Evolutionary conservation across 2,888 invertebrate genomes (phyloP).

Genomic region (Hedya salicella): DNA sequence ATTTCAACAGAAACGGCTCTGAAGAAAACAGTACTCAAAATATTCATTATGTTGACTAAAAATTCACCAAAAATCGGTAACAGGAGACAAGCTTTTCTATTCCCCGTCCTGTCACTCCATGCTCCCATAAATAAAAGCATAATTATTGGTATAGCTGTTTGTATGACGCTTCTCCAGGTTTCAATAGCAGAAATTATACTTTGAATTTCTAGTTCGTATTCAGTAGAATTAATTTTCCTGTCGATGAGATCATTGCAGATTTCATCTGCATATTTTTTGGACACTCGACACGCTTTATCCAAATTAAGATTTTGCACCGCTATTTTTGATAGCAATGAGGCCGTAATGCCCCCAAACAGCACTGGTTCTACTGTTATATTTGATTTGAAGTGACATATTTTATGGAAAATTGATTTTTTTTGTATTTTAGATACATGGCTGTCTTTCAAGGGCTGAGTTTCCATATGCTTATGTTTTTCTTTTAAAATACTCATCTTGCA

Average conservation of each 20-base stretch:
- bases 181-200: conserved; percentile 81
- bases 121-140: conserved; percentile 85
- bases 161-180: conserved; percentile 83
- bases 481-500: conserved; percentile 2
- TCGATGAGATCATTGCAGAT: conserved; percentile 70
- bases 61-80: conserved; percentile 84
- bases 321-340: conserved; percentile 86
- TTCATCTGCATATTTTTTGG: conserved; percentile 61
- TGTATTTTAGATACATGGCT: conserved; percentile 51
- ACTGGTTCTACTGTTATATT: conserved; percentile 90
- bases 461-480: conserved; percentile 54
- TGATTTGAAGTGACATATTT: conserved; percentile 67
- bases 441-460: conserved; percentile 59
- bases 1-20: conserved; percentile 81
- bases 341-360: conserved; percentile 87
- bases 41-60: conserved; percentile 74
- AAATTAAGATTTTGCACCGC: conserved; percentile 84
- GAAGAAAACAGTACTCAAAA: conserved; percentile 82
- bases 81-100: conserved; percentile 83
- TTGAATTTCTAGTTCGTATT: conserved; percentile 86
- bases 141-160: conserved; percentile 82
- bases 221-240: conserved; percentile 79
- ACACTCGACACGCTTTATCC: conserved; percentile 75
- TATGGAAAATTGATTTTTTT: conserved; percentile 79
- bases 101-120: conserved; percentile 86